A percentile compares a stretch with the other conserved stretches of the same genome.
Evolutionary conservation across 2,113 vertebrate species (phyloP).

Genomic region (Grallaria varia): DNA sequence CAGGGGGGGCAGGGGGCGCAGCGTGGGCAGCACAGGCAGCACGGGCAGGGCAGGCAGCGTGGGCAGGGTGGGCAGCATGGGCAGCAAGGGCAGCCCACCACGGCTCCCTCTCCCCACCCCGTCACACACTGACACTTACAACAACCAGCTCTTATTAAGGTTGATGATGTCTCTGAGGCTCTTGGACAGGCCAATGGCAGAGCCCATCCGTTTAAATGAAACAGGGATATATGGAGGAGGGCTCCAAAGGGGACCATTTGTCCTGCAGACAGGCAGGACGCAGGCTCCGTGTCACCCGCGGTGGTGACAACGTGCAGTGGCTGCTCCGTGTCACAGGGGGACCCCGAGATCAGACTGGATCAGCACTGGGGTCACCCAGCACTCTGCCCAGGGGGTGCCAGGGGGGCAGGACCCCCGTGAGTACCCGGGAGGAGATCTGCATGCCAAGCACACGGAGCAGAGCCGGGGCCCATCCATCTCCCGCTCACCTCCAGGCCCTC

Average conservation of each 20-base stretch:
- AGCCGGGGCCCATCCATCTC: conserved; percentile 56
- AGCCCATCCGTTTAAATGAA: conserved; percentile 55
- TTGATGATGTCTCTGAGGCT: conserved; percentile 43
- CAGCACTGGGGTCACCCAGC: rapidly evolving
- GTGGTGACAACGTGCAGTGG: background rate
- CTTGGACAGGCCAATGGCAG: conserved; percentile 7
- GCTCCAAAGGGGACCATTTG: background rate
- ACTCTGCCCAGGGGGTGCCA: background rate
- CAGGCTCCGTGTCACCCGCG: background rate
- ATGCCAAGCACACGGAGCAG: background rate
- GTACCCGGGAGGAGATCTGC: background rate
- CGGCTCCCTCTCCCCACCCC: background rate
- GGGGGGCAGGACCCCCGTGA: rapidly evolving
- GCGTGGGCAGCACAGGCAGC: background rate
- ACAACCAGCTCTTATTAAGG: background rate
- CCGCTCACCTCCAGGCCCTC: background rate
- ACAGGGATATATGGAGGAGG: background rate
- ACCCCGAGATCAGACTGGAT: rapidly evolving
- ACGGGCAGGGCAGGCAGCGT: background rate
- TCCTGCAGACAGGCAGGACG: background rate
- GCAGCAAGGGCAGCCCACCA: background rate
- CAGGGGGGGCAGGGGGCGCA: background rate
- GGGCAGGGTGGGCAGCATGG: rapidly evolving
- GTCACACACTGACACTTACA: background rate
- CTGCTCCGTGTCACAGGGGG: rapidly evolving